These are phyloP conservation scores for Nineta flava DNA, from an alignment of 2,888 invertebrate species.

Conservation along the genomic window DNA sequence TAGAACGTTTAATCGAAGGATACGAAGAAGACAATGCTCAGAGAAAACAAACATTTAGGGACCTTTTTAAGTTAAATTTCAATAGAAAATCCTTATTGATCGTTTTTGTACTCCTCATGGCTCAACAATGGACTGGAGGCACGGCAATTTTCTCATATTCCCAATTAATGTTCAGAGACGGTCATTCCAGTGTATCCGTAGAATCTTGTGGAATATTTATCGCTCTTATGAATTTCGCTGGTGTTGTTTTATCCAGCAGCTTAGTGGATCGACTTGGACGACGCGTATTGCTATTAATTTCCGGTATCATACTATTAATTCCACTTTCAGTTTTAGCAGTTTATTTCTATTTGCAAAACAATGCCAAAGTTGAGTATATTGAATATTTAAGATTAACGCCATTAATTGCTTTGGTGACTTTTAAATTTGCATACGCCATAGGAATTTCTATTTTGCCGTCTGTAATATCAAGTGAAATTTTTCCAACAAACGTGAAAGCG, in stretches of 20 bases:
- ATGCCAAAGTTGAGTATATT: constrained; percentile 15
- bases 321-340: constrained; percentile 12
- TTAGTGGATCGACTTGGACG: constrained; percentile 34
- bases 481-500: constrained; percentile 30
- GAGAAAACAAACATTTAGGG: constrained; percentile 12
- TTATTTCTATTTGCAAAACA: constrained; percentile 23
- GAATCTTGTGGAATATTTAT: neutral
- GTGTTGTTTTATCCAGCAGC: constrained; percentile 33
- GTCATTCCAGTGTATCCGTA: constrained; percentile 22
- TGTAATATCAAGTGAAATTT: constrained; percentile 27
- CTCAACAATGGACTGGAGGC: constrained; percentile 33
- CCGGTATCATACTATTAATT: constrained; percentile 16
- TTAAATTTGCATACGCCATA: constrained; percentile 25
- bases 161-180: constrained; percentile 24
- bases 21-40: constrained; percentile 9
- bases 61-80: constrained; percentile 32
- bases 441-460: constrained; percentile 29
- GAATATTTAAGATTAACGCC: constrained; percentile 23
- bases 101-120: constrained; percentile 32
- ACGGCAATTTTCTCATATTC: constrained; percentile 38
- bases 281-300: constrained; percentile 27
- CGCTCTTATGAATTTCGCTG: constrained; percentile 31
- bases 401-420: constrained; percentile 23
- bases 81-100: constrained; percentile 41
- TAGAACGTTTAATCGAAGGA: constrained; percentile 26